A percentile compares a stretch with the other conserved stretches of the same genome.
Conservation (phyloP, 2,113 vertebrate genomes). For the Eclectus roratus region DNA sequence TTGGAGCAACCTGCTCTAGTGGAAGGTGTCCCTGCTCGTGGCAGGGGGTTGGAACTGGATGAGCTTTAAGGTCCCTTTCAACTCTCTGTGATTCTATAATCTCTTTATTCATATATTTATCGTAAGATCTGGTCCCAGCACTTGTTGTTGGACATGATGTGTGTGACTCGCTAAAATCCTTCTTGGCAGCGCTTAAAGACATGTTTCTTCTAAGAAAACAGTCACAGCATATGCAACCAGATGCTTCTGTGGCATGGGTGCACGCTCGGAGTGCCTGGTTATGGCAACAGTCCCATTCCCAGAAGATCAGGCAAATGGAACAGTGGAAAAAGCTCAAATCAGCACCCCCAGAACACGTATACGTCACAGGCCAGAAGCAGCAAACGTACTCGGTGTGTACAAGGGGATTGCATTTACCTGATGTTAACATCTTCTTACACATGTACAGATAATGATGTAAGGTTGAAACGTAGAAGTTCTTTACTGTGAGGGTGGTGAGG, state of each 20-base stretch:
- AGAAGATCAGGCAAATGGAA: not conserved
- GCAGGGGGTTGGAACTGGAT: not conserved
- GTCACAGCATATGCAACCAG: not conserved
- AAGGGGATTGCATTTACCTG: not conserved
- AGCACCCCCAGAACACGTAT: not conserved
- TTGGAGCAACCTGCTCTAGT: not conserved
- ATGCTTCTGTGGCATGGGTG: rapidly evolving
- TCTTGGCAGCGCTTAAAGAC: not conserved
- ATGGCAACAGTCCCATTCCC: not conserved
- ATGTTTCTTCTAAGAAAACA: not conserved
- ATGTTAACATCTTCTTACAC: not conserved
- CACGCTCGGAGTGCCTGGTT: rapidly evolving
- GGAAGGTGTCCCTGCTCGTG: not conserved
- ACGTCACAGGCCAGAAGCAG: not conserved
- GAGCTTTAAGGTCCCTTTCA: not conserved
- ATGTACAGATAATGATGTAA: not conserved
- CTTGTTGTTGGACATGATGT: not conserved
- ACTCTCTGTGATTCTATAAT: not conserved
- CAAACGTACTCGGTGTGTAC: rapidly evolving
- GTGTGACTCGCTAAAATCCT: not conserved
- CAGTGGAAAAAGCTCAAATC: not conserved
- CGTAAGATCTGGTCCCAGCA: not conserved
- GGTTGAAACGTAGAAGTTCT: not conserved
- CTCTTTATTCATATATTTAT: not conserved
- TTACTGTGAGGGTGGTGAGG: too few species aligned